A percentile compares a stretch with the other conserved stretches of the same genome.
Conservation (phyloP, 2,888 invertebrate species). For the Heliconius aoede region DNA sequence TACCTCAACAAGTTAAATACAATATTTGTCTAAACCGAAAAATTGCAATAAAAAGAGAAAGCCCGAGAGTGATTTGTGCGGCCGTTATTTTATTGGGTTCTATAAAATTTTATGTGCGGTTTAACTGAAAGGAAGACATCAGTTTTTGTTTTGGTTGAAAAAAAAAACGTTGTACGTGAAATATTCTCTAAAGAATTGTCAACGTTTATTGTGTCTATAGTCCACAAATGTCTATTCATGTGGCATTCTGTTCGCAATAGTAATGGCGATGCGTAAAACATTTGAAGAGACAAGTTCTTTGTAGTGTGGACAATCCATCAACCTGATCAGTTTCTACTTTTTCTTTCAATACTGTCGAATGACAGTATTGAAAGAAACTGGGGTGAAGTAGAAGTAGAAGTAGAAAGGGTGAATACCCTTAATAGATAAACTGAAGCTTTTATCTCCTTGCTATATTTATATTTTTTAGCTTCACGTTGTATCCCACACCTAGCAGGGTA, state of each 20-base stretch:
- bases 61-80: neutral
- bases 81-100: constrained; percentile 6
- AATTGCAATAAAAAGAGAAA: constrained; percentile 17
- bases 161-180: neutral
- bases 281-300: neutral
- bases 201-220: neutral
- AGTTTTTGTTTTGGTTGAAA: constrained; percentile 6
- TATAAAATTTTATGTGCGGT: constrained; percentile 22
- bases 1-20: neutral
- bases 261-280: neutral
- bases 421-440: neutral
- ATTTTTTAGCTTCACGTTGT: no score
- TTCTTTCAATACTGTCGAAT: constrained; percentile 4
- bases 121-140: constrained; percentile 10
- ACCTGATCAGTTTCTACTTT: constrained; percentile 16
- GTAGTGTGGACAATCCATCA: constrained; percentile 11
- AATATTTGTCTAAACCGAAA: neutral
- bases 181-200: neutral
- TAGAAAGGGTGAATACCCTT: no score
- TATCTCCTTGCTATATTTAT: neutral
- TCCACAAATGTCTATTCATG: neutral
- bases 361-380: no score
- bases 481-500: no score
- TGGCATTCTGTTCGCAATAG: constrained; percentile 1
- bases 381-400: no score